A percentile compares a stretch with the other conserved stretches of the same genome.
Conservation (phyloP, 2,888 invertebrate genomes). For the Doris montereyensis region DNA sequence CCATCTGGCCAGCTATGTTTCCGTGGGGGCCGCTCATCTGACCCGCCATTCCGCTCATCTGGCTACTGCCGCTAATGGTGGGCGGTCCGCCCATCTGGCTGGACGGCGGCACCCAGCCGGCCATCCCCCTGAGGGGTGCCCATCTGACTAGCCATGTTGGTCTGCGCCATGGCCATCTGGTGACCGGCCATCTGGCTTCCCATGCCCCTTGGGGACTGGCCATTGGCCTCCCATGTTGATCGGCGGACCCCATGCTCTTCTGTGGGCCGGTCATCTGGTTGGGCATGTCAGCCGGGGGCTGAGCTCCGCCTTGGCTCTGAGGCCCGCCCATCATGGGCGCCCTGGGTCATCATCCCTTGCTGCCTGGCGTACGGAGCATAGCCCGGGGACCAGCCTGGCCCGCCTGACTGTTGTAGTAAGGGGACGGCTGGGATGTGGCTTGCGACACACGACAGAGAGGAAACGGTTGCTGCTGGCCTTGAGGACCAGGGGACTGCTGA, state of each 20-base stretch:
- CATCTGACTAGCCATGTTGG: constrained; percentile 47
- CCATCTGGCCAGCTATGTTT: constrained; percentile 33
- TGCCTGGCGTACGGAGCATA: constrained; percentile 28
- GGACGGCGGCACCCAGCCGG: too few species aligned
- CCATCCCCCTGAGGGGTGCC: constrained; percentile 23
- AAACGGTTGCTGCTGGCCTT: not conserved
- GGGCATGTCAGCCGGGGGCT: not conserved
- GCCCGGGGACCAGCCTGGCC: constrained; percentile 29
- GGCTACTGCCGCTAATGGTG: constrained; percentile 11
- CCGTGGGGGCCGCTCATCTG: constrained; percentile 41
- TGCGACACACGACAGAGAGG: too few species aligned
- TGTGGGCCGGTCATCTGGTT: not conserved
- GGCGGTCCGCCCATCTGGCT: constrained; percentile 2
- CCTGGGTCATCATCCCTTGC: not conserved
- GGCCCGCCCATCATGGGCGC: not conserved
- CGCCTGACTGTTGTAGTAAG: not conserved
- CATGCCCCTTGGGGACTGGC: not conserved
- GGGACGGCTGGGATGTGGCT: too few species aligned
- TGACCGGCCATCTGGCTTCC: not conserved
- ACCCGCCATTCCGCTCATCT: constrained; percentile 41
- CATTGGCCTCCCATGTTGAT: too few species aligned
- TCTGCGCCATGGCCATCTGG: constrained; percentile 41
- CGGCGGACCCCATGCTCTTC: not conserved
- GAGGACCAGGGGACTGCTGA: constrained; percentile 10
- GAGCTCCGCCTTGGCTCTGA: not conserved